Conservation (phyloP, 1,140 invertebrate genomes). For the Copidosoma floridanum region DNA sequence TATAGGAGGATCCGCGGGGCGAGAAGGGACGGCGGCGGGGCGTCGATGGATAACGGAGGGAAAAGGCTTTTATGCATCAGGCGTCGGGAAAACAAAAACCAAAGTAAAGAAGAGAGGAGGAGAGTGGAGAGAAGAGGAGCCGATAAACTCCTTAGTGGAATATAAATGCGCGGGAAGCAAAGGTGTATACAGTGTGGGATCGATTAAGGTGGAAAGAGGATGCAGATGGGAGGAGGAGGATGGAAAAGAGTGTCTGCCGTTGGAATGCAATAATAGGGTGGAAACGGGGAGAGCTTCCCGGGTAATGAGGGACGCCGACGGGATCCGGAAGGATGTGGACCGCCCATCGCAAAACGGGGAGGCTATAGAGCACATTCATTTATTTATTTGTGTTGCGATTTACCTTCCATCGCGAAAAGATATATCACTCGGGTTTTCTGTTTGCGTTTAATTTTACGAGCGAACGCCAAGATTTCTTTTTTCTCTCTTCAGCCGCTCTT, state of each 20-base stretch:
- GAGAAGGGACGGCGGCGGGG: background rate
- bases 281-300: background rate
- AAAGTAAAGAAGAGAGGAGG: background rate
- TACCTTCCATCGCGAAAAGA: no score
- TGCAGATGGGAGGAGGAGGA: background rate
- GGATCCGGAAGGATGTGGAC: no score
- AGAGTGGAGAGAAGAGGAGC: background rate
- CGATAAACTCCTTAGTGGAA: slow-evolving; percentile 9
- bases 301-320: background rate
- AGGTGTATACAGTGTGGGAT: background rate
- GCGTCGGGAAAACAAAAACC: slow-evolving; percentile 3
- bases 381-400: no score
- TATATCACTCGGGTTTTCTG: no score
- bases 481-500: no score
- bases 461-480: no score
- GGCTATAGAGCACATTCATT: no score
- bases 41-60: background rate
- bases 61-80: background rate
- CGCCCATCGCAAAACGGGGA: no score
- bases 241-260: background rate
- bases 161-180: slow-evolving; percentile 1
- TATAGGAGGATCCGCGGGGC: no score
- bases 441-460: no score
- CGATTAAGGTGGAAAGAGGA: slow-evolving; percentile 9
- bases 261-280: slow-evolving; percentile 8